Evolutionary conservation across 1,140 invertebrate species (phyloP).

Genomic region (Drosophila mauritiana): DNA sequence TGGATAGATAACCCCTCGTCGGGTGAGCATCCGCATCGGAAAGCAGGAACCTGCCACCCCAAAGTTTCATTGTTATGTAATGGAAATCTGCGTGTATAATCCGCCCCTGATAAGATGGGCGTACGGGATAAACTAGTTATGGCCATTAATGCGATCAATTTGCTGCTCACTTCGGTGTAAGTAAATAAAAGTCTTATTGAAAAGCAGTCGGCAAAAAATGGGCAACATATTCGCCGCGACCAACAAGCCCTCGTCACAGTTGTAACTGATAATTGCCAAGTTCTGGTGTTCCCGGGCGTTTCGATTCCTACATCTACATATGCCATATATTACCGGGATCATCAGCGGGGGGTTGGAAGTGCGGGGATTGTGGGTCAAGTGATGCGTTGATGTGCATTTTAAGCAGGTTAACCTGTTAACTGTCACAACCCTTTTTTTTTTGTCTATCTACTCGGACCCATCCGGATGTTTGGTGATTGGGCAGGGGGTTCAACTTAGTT

Average conservation of each 20-base stretch:
- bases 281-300: constrained; percentile 26
- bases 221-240: constrained; percentile 31
- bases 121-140: constrained; percentile 84
- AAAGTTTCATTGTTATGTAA: constrained; percentile 43
- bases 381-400: constrained; percentile 79
- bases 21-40: no score
- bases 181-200: constrained; percentile 82
- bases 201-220: constrained; percentile 31
- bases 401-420: constrained; percentile 77
- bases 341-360: not conserved
- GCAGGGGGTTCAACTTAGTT: constrained; percentile 17
- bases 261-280: constrained; percentile 75
- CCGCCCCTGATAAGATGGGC: constrained; percentile 78
- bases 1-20: constrained; percentile 14
- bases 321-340: constrained; percentile 36
- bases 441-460: no score
- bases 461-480: no score
- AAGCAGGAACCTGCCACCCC: not conserved
- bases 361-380: constrained; percentile 56
- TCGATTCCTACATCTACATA: constrained; percentile 53
- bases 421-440: constrained; percentile 48
- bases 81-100: constrained; percentile 84
- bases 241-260: constrained; percentile 38
- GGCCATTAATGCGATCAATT: constrained; percentile 85
- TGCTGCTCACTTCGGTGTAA: constrained; percentile 81